These are phyloP conservation scores for Sinotaia quadrata DNA, from an alignment of 2,888 invertebrate genomes.

Conservation along the genomic window DNA sequence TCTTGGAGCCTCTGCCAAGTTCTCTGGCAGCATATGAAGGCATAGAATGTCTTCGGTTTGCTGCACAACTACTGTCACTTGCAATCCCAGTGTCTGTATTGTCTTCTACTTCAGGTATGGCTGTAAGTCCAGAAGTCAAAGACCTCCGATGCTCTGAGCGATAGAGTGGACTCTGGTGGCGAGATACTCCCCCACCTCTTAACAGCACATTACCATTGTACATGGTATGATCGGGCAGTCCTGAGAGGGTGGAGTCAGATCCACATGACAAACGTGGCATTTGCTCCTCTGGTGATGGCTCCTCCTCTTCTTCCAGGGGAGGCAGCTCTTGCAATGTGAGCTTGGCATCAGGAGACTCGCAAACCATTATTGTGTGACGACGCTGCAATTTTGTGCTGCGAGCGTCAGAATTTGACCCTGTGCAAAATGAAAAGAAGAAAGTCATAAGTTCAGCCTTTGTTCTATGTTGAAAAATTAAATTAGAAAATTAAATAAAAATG, in stretches of 20 bases:
- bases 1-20: no score
- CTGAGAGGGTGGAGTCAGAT: conserved; percentile 10
- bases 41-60: conserved; percentile 27
- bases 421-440: neutral
- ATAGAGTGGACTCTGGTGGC: conserved; percentile 20
- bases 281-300: conserved; percentile 34
- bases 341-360: conserved; percentile 57
- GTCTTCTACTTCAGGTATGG: conserved; percentile 41
- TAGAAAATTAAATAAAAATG: no score
- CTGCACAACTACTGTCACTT: neutral
- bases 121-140: conserved; percentile 37
- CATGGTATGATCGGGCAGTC: conserved; percentile 25
- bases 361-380: conserved; percentile 65
- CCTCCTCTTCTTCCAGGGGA: conserved; percentile 38
- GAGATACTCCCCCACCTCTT: neutral
- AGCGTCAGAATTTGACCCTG: neutral
- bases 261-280: conserved; percentile 11
- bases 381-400: conserved; percentile 46
- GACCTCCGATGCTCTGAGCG: conserved; percentile 33
- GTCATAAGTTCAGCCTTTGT: neutral
- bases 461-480: no score
- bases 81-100: conserved; percentile 29
- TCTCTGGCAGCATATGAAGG: conserved; percentile 11
- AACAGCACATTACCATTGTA: conserved; percentile 18
- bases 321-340: conserved; percentile 38